Evolutionary conservation across 1,140 invertebrate species (phyloP), one percentile per base, ranked within the genome.

Genomic region (Mactra quadrangularis): DNA sequence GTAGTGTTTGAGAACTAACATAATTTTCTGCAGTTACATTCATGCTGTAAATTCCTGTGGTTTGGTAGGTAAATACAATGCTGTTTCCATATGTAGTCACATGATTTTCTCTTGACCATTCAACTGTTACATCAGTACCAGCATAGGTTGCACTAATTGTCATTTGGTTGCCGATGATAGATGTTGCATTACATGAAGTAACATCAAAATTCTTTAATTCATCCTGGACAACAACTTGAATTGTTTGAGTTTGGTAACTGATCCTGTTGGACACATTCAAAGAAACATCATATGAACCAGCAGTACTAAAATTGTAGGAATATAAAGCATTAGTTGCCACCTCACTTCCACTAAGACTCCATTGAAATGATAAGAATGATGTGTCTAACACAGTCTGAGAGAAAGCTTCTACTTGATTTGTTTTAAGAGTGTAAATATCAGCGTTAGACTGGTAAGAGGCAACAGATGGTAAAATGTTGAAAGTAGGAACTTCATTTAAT

Each of bases 181-280:
- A 31, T 64, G 81, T 77, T 15, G 57, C 53, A 45, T 78, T 81
- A 75, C 87, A 87, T 13, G 68, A 64, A 13, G 27, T 64, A 31
- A 90, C 66, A 6, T 27, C 11, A 1, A 89, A 64, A 33, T 68
- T 68, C 15, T 47, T 55, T 3, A 91, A 84, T 19, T 55, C 19
- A 45, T 87, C 90, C 60, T 88, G 72, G 0, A 86, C 83, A 15
- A 83, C 19, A 4, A 90, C 60, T 17, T 33, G 29, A 0, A 86
- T 50, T 0, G 27, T n/a, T 3, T 70, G 71, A 7, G 38, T 78
- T 9, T 77, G 33, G 1, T 17, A 47, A 35, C 85, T 88, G 11
- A 91, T 83, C 13, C 78, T 71, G 57, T 90, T 91, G 17, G 52
- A 62, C 1, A 86, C 90, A 68, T 31, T 86, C 1, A 89, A 38